Evolutionary conservation across 2,888 invertebrate genomes (phyloP), one percentile per base, ranked within the genome.

Genomic region (Nipponacmea schrenckii): DNA sequence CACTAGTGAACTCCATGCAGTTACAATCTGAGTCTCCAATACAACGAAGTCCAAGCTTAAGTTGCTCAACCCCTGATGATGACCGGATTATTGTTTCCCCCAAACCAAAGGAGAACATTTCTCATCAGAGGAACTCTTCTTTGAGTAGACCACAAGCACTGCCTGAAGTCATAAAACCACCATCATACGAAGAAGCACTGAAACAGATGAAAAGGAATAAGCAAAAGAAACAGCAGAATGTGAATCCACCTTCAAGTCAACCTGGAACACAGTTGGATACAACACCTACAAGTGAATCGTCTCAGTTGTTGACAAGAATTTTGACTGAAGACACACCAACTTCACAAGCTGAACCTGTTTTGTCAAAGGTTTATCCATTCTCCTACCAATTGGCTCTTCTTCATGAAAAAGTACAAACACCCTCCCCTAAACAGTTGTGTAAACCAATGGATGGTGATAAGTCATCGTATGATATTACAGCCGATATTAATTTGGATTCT

Each of bases 141-240:
- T 24, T 24, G 20, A 24, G 20, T 24, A 56, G 56, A 31, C 39
- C 20, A 63, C 44, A 10, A 24, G 62, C 27, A 67, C 74, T 71
- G 17, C 75, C 72, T 46, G 70, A 75, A 26, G 62, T 66, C 15
- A 50, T 68, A 20, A 76, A 73, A 62, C 78, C 79, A 20, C 78
- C 79, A 64, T 74, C 78, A 12, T 79, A 77, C 48, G 80, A 78
- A 75, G 70, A 71, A 64, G 81, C 80, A 1, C 69, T 80, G 14
- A 70, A 73, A 67, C 72, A 74, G 64, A 50, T 76, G 26, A 50
- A 63, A 65, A 73, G 50, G 50, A n/a, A 44, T n/a, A 20, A 15
- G n/a, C 31, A 63, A 44, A 26, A 39, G 48, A 26, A 67, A 62
- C 44, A 66, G 62, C 39, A 26, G 17, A 26, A 39, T 39, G 12